phyloP scores from a whole-genome alignment of 2,113 vertebrate species.

The Sylvilagus bachmani region DNA sequence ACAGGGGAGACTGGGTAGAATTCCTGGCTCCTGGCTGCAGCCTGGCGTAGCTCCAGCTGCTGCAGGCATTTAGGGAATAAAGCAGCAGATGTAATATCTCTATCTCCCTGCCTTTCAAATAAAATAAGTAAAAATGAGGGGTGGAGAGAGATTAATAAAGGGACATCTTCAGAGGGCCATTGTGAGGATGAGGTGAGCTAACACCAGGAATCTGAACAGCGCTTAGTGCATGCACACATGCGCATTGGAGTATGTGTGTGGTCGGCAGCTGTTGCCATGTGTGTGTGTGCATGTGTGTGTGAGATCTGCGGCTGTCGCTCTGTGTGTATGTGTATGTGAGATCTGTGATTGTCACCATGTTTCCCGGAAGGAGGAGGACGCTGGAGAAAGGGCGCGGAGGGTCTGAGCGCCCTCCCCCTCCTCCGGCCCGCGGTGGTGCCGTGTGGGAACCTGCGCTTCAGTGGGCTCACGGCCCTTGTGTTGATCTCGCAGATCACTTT shows the following conservation, averaged over 20 bases:
- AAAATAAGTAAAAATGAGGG: no score
- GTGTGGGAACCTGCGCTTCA: not conserved
- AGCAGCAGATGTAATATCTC: no score
- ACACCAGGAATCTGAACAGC: not conserved
- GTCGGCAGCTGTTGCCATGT: not conserved
- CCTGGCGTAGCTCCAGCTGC: no score
- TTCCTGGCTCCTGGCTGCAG: no score
- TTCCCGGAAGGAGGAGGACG: not conserved
- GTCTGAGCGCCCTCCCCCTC: no score
- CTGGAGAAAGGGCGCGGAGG: not conserved
- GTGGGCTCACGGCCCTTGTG: not conserved
- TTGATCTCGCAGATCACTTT: conserved; percentile 91
- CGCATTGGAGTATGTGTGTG: not conserved
- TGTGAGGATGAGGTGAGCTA: not conserved
- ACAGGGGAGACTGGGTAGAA: no score
- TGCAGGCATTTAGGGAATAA: no score
- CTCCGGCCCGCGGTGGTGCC: not conserved
- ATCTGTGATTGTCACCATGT: not conserved
- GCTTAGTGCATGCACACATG: not conserved
- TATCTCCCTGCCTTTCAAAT: no score
- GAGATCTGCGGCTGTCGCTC: not conserved
- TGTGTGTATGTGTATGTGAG: not conserved
- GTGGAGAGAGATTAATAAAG: not conserved
- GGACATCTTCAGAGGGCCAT: accelerated
- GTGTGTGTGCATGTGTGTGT: accelerated